Base-by-base conservation (phyloP, 2,797 vertebrate genomes). In the Microtus agrestis region DNA sequence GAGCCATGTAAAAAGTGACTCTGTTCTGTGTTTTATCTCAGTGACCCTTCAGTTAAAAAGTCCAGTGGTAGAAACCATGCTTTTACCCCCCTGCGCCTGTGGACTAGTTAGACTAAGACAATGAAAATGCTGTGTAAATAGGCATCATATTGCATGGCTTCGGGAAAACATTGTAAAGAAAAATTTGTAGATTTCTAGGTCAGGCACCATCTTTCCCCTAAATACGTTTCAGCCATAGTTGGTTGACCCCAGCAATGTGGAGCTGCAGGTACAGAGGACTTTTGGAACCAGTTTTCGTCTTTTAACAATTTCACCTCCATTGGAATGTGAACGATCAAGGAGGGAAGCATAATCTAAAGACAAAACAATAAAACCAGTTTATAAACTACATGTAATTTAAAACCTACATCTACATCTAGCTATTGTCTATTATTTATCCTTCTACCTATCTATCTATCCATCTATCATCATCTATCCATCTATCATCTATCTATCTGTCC, bases 281-380 rank as follows among this genome's bases (percentile, higher is more conserved):
- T 48, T 15, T 13, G 51, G 6, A 17, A 19, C n/a, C 11, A 14
- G 54, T 67, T 17, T 69, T 19, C 6, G n/a, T 21, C 25, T 43
- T 29, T 79, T 59, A 82, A 86, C 11, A 71, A 56, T 74, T 71
- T 91, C 7, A 85, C 5, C 34, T 27, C 73, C 80, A 51, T 4
- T 89, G 48, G 56, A 93, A 82, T 91, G 78, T 76, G 77, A 92
- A 89, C 56, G 13, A 12, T 59, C 89, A 94, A 91, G 17, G 37
- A 74, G 37, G 56, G 43, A 78, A 63, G 97, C 79, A 9, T 89
- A 34, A 81, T 37, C 37, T 82, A 43, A 34, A 93, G 94, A 93
- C 71, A 40, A 73, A 71, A 21, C 37, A 23, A 40, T 21, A 73
- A 73, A 74, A 40, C 10, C 37, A 74, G 13, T 74, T 73, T 73